phyloP scores from a whole-genome alignment of 2,113 vertebrate genomes.

The Hippocampus comes region DNA sequence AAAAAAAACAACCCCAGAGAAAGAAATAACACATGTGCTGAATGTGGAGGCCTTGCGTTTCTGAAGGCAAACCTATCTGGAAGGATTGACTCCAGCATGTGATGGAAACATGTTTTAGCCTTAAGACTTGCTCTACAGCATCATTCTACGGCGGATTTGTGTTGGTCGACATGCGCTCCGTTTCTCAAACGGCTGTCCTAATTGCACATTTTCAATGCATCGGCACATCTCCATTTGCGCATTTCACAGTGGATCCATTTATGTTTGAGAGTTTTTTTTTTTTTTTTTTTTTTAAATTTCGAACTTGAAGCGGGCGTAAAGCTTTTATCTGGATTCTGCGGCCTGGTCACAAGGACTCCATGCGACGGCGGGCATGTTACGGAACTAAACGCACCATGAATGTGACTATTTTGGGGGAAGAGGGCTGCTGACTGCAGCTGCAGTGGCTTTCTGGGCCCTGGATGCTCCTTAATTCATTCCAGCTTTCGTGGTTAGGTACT shows the following conservation, averaged over 20 bases:
- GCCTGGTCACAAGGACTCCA: slow-evolving; percentile 58
- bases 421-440: slow-evolving; percentile 24
- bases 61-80: slow-evolving; percentile 7
- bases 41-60: slow-evolving; percentile 36
- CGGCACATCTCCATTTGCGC: background rate
- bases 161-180: background rate
- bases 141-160: background rate
- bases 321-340: slow-evolving; percentile 41
- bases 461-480: slow-evolving; percentile 6
- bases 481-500: slow-evolving; percentile 9
- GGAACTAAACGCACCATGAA: slow-evolving; percentile 41
- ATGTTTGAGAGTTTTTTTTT: slow-evolving; percentile 4
- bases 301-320: background rate
- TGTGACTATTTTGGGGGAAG: slow-evolving; percentile 34
- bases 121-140: background rate
- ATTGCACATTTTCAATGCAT: slow-evolving; percentile 4
- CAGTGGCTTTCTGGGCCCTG: slow-evolving; percentile 2
- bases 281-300: background rate
- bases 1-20: background rate
- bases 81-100: slow-evolving; percentile 4
- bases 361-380: slow-evolving; percentile 42
- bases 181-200: background rate
- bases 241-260: slow-evolving; percentile 16
- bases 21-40: slow-evolving; percentile 16
- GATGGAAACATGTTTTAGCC: background rate